A percentile compares a stretch with the other conserved stretches of the same genome.
Evolutionary conservation across 2,888 invertebrate species (phyloP).

Genomic region (Aspidapion aeneum): DNA sequence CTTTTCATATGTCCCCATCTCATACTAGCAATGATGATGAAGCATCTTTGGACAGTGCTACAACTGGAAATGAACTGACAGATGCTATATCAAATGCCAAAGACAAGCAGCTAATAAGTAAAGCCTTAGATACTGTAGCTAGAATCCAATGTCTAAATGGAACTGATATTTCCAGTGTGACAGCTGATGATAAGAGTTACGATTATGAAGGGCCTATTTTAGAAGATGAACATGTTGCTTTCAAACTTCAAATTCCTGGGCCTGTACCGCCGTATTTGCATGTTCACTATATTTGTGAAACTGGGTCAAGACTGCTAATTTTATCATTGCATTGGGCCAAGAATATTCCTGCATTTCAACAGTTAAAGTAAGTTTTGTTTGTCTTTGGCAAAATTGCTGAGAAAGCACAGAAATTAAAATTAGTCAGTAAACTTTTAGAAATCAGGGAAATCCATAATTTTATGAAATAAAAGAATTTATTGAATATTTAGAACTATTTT

Average conservation of each 20-base stretch:
- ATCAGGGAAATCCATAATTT: too few relatives aligned
- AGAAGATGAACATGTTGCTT: conserved; percentile 65
- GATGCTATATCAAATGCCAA: conserved; percentile 60
- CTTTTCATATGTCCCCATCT: conserved; percentile 47
- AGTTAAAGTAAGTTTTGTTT: conserved; percentile 60
- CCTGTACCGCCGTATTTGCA: conserved; percentile 87
- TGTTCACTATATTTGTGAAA: conserved; percentile 93
- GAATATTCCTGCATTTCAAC: conserved; percentile 77
- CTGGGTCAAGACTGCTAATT: conserved; percentile 87
- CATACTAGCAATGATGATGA: conserved; percentile 56
- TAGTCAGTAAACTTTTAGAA: too few relatives aligned
- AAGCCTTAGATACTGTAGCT: conserved; percentile 71
- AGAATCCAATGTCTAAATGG: conserved; percentile 46
- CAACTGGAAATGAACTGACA: conserved; percentile 51
- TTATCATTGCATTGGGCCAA: conserved; percentile 88
- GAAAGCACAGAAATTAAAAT: too few relatives aligned
- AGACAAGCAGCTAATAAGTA: conserved; percentile 59
- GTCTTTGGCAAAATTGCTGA: too few relatives aligned
- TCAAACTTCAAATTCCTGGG: conserved; percentile 72
- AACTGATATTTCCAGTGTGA: conserved; percentile 37
- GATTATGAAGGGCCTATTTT: conserved; percentile 61
- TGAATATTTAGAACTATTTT: too few relatives aligned
- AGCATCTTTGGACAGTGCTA: conserved; percentile 53
- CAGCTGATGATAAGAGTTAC: conserved; percentile 40
- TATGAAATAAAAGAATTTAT: too few relatives aligned